Conservation (phyloP, 2,888 invertebrate species). For the Congeria kusceri region DNA sequence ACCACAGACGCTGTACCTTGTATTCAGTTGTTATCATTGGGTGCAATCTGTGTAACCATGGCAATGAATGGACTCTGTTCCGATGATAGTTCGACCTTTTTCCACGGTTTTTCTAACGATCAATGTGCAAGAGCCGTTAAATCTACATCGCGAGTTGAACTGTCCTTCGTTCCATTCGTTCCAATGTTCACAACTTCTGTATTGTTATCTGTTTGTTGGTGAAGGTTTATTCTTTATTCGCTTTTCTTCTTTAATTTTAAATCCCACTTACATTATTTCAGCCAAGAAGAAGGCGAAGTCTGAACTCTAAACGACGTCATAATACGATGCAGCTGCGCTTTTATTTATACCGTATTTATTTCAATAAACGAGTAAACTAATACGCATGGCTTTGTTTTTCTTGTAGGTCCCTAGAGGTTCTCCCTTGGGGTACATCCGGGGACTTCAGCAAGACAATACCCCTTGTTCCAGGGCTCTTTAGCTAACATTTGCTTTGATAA, state of each 20-base stretch:
- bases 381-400: conserved; percentile 27
- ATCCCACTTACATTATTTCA: conserved; percentile 18
- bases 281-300: conserved; percentile 27
- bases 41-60: too few species aligned
- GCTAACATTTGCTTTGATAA: neutral
- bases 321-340: neutral
- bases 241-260: neutral
- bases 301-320: conserved; percentile 15
- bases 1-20: neutral
- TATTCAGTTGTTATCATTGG: neutral
- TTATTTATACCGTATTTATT: conserved; percentile 38
- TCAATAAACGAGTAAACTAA: conserved; percentile 36
- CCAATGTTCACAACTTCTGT: too few species aligned
- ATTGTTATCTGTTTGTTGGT: too few species aligned
- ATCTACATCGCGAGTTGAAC: too few species aligned
- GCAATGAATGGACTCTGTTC: too few species aligned
- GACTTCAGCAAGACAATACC: neutral
- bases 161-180: too few species aligned
- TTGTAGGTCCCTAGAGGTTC: conserved; percentile 22
- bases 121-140: too few species aligned
- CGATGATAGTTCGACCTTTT: too few species aligned
- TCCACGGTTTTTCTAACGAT: too few species aligned
- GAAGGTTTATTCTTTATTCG: too few species aligned
- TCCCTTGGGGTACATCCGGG: neutral
- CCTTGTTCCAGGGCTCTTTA: neutral